phyloP scores from a whole-genome alignment of 2,888 invertebrate genomes.

The Mermis nigrescens region DNA sequence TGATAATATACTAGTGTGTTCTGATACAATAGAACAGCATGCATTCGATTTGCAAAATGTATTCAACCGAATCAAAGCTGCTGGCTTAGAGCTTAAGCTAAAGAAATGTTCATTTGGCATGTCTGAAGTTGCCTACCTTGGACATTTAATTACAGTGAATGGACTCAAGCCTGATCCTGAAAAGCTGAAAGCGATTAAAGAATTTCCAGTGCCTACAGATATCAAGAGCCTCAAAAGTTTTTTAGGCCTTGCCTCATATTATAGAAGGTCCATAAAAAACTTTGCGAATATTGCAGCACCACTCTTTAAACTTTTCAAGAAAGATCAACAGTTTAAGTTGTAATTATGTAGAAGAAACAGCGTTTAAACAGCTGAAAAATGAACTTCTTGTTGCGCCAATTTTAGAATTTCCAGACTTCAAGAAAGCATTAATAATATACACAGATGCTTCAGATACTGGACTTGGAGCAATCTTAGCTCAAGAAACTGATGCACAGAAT shows the following conservation, averaged over 20 bases:
- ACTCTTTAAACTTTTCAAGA: conserved; percentile 16
- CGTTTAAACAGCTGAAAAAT: conserved; percentile 13
- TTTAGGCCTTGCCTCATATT: conserved; percentile 17
- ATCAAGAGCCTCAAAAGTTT: conserved; percentile 15
- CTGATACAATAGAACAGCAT: not conserved
- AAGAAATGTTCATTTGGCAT: not conserved
- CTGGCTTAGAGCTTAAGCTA: not conserved
- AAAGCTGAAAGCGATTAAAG: not conserved
- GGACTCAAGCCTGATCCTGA: not conserved
- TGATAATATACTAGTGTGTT: too few relatives aligned
- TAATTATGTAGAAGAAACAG: too few relatives aligned
- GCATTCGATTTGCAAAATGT: too few relatives aligned
- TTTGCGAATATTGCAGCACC: conserved; percentile 16
- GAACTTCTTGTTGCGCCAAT: conserved; percentile 14
- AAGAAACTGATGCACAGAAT: conserved; percentile 12
- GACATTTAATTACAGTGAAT: not conserved
- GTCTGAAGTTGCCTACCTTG: not conserved
- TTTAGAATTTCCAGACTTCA: conserved; percentile 9
- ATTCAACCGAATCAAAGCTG: not conserved
- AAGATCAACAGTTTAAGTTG: conserved; percentile 15
- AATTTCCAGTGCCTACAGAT: conserved; percentile 1
- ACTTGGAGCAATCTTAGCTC: conserved; percentile 21
- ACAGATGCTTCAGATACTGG: conserved; percentile 11
- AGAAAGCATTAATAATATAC: not conserved
- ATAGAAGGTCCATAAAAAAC: conserved; percentile 13